These are phyloP conservation scores for Eupleurogrammus muticus DNA, from an alignment of 2,797 vertebrate genomes.

Conservation along the genomic window DNA sequence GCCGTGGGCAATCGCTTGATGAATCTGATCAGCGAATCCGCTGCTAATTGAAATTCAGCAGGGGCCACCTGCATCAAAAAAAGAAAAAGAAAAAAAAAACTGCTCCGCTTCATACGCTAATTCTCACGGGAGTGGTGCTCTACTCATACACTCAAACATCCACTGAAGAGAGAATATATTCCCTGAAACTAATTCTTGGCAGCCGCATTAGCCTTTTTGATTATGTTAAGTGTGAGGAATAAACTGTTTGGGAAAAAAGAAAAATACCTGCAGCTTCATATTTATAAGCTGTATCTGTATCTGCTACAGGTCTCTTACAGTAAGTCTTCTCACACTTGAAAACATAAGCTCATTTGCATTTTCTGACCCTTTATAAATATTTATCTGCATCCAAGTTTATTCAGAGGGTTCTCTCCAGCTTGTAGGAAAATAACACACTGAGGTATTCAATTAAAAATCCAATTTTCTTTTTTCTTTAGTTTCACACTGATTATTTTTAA, in stretches of 20 bases:
- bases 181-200: constrained; percentile 19
- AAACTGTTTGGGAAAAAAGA: constrained; percentile 16
- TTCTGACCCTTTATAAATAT: neutral
- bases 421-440: constrained; percentile 21
- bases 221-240: constrained; percentile 16
- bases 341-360: neutral
- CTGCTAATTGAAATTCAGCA: constrained; percentile 60
- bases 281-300: constrained; percentile 4
- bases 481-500: constrained; percentile 33
- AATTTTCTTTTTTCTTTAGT: constrained; percentile 28
- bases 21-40: constrained; percentile 42
- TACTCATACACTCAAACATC: constrained; percentile 41
- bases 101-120: constrained; percentile 27
- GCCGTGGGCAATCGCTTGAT: constrained; percentile 40
- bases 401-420: constrained; percentile 6
- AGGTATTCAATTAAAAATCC: constrained; percentile 42
- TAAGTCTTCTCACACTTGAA: constrained; percentile 5
- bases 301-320: neutral
- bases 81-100: no score
- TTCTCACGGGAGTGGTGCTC: constrained; percentile 34
- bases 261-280: constrained; percentile 23
- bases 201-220: neutral
- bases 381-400: neutral
- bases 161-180: constrained; percentile 42
- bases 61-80: constrained; percentile 37